A percentile compares a stretch with the other conserved stretches of the same genome.
Conservation (phyloP, 2,797 vertebrate genomes). For the Tarsius wallacei region DNA sequence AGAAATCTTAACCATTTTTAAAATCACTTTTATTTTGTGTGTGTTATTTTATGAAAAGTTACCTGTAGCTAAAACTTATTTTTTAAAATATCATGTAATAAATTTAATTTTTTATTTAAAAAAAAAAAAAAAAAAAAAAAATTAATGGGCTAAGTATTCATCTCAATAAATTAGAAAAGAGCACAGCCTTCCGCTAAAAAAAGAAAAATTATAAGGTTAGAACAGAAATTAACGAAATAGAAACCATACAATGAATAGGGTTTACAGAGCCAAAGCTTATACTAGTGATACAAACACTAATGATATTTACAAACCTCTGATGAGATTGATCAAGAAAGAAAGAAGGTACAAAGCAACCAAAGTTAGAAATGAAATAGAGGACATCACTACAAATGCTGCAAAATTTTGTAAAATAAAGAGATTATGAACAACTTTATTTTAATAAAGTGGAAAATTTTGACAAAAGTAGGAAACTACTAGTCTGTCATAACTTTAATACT, state of each 20-base stretch:
- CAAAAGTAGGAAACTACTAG: background rate
- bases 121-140: too few relatives aligned
- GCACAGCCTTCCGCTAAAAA: too few relatives aligned
- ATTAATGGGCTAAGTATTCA: too few relatives aligned
- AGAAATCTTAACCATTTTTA: too few relatives aligned
- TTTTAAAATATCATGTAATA: too few relatives aligned
- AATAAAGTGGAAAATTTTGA: background rate
- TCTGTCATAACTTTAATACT: background rate
- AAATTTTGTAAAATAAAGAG: background rate
- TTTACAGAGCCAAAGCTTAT: background rate
- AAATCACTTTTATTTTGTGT: too few relatives aligned
- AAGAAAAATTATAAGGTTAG: too few relatives aligned
- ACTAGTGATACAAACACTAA: background rate
- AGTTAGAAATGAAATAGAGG: conserved; percentile 1
- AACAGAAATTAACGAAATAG: too few relatives aligned
- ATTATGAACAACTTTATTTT: background rate
- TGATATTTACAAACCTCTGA: background rate
- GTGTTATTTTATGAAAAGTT: too few relatives aligned
- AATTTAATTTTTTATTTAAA: too few relatives aligned
- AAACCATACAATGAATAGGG: background rate
- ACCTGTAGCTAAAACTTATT: too few relatives aligned
- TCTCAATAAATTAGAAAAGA: too few relatives aligned
- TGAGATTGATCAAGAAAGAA: background rate
- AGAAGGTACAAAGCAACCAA: background rate
- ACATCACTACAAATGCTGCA: background rate